Evolutionary conservation across 2,113 vertebrate species (phyloP), one percentile per base, ranked within the genome.

Genomic region (Mirounga angustirostris): DNA sequence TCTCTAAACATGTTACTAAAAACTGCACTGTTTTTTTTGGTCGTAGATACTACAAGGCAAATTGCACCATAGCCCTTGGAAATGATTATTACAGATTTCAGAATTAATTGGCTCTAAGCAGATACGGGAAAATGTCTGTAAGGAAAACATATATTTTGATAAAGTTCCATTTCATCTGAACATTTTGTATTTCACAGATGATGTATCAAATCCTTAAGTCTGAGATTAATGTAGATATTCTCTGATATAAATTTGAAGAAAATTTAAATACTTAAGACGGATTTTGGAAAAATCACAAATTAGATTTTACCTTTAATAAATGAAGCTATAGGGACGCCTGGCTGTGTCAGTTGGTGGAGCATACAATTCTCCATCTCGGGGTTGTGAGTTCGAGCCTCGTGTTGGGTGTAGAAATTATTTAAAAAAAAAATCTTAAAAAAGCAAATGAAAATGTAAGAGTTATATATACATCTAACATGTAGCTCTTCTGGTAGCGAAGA

Each of bases 141-240:
- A 87, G 26, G 30, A 95, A 95, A 93, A 92, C 36, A 63, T 61
- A 12, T 50, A 58, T 92, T 96, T 92, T 97, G 54, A 33, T 91
- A 74, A 40, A 85, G 43, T 61, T 43, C 79, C 26, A 89, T 74
- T 76, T 58, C 30, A 87, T 94, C 40, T 88, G 43, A 46, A 46
- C 36, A 30, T 69, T 96, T 65, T 84, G 10, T 63, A 43, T 59
- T 89, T 82, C 24, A 71, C 11, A 54, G 26, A 43, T 26, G 58
- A 26, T 95, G 50, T 43, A 63, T 40, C 50, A 33, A 56, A 86
- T 67, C n/a, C 46, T 24, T 59, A 92, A 36, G 59, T 93, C 22
- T 81, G 18, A 58, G 46, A n/a, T 46, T 81, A 63, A 19, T 89
- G 54, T 30, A 85, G 46, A 54, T 52, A 54, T 76, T 26, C 12